Evolutionary conservation across 1,140 invertebrate genomes (phyloP).

Genomic region (Dendrolimus punctatus): DNA sequence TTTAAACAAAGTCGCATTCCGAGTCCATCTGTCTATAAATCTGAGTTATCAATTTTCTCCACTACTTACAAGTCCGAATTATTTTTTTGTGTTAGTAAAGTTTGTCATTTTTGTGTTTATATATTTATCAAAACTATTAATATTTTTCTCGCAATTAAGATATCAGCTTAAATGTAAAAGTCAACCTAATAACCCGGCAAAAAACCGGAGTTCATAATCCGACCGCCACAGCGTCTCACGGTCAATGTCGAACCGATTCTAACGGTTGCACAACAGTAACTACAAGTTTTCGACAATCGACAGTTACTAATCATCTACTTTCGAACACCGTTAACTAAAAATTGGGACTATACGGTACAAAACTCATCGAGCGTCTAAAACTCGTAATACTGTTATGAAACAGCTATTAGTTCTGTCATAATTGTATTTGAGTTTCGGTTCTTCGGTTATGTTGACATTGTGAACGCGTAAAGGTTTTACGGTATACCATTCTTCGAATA

Average conservation of each 20-base stretch:
- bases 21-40: too few species aligned
- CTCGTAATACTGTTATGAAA: constrained; percentile 65
- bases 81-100: too few species aligned
- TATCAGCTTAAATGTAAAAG: constrained; percentile 2
- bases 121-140: too few species aligned
- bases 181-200: background rate
- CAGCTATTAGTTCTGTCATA: constrained; percentile 52
- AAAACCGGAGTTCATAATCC: too few species aligned
- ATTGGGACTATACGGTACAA: constrained; percentile 62
- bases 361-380: constrained; percentile 46
- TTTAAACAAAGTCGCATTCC: too few species aligned
- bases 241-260: constrained; percentile 11
- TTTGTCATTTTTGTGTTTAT: too few species aligned
- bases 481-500: too few species aligned
- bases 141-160: background rate
- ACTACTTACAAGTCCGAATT: too few species aligned
- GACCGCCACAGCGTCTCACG: constrained; percentile 2
- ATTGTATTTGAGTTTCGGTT: too few species aligned
- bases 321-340: constrained; percentile 60
- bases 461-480: too few species aligned
- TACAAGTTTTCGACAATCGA: constrained; percentile 19
- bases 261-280: constrained; percentile 20
- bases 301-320: constrained; percentile 67
- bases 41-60: too few species aligned
- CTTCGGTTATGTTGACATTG: too few species aligned